Conservation (phyloP, 2,113 vertebrate genomes). For the Tragulus kanchil region DNA sequence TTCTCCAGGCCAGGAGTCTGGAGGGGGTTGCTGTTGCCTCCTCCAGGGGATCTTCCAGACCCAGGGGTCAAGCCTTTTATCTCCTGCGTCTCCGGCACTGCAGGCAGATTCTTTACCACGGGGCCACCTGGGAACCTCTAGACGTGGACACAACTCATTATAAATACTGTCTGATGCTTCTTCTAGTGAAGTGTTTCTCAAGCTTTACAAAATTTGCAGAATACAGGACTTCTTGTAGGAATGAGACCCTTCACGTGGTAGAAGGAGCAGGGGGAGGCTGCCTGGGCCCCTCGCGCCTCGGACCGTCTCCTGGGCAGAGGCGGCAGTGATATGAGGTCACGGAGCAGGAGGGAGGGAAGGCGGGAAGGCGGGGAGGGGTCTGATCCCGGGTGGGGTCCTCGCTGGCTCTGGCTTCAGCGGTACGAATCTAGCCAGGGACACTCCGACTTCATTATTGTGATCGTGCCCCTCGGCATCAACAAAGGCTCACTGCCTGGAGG, state of each 20-base stretch:
- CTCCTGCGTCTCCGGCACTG: background rate
- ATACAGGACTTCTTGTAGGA: background rate
- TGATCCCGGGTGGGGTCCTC: background rate
- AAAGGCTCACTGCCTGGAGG: background rate
- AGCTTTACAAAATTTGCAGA: background rate
- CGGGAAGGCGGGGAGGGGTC: background rate
- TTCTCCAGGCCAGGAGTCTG: background rate
- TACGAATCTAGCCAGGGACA: background rate
- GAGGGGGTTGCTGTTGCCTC: background rate
- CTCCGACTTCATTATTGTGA: background rate
- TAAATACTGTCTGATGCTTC: background rate
- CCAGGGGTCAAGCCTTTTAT: background rate
- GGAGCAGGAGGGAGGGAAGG: too few relatives aligned
- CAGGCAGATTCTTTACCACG: background rate
- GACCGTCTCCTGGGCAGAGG: background rate
- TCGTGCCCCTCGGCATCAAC: background rate
- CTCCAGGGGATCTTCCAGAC: background rate
- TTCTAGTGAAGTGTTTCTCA: background rate
- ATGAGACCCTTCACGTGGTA: background rate
- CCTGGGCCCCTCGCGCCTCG: background rate
- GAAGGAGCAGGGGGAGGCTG: background rate
- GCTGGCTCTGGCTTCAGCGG: background rate
- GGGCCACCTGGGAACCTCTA: background rate
- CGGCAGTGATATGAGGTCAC: too few relatives aligned
- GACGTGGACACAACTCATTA: background rate